These are phyloP conservation scores for Eupithecia exiguata DNA, from an alignment of 2,888 invertebrate species.

Conservation along the genomic window DNA sequence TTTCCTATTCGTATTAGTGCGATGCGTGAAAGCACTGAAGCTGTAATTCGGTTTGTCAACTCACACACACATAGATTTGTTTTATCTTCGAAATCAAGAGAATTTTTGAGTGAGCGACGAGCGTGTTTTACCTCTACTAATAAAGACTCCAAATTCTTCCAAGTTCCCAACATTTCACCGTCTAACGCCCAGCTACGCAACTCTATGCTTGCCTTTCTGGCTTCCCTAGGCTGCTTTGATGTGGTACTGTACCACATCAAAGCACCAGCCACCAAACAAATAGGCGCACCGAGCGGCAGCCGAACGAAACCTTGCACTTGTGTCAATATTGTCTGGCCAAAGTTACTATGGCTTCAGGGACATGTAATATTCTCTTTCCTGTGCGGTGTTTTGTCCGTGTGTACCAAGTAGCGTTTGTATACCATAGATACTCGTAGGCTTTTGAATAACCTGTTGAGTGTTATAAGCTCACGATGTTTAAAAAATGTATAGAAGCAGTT, in stretches of 20 bases:
- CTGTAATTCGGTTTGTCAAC: too few relatives aligned
- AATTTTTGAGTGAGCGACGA: too few relatives aligned
- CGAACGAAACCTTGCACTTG: slow-evolving; percentile 69
- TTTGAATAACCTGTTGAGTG: background rate
- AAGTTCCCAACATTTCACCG: background rate
- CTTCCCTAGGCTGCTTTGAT: too few relatives aligned
- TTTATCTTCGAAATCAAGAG: too few relatives aligned
- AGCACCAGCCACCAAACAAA: slow-evolving; percentile 48
- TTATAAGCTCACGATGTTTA: background rate
- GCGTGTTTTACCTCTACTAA: too few relatives aligned
- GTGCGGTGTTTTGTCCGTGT: background rate
- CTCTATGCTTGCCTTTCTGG: slow-evolving; percentile 40
- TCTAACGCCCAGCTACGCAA: slow-evolving; percentile 48
- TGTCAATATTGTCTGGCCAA: slow-evolving; percentile 69
- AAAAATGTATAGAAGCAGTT: too few relatives aligned
- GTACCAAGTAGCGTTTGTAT: too few relatives aligned
- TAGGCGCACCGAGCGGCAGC: slow-evolving; percentile 16
- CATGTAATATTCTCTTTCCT: slow-evolving; percentile 54
- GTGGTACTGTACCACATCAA: slow-evolving; percentile 39
- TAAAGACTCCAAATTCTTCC: background rate
- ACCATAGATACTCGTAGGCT: background rate
- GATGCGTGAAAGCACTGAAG: too few relatives aligned
- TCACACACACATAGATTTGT: too few relatives aligned
- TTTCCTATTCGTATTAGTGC: too few relatives aligned
- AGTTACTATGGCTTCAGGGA: slow-evolving; percentile 68